Evolutionary conservation across 2,113 vertebrate species (phyloP).

Genomic region (Ptyas mucosa): DNA sequence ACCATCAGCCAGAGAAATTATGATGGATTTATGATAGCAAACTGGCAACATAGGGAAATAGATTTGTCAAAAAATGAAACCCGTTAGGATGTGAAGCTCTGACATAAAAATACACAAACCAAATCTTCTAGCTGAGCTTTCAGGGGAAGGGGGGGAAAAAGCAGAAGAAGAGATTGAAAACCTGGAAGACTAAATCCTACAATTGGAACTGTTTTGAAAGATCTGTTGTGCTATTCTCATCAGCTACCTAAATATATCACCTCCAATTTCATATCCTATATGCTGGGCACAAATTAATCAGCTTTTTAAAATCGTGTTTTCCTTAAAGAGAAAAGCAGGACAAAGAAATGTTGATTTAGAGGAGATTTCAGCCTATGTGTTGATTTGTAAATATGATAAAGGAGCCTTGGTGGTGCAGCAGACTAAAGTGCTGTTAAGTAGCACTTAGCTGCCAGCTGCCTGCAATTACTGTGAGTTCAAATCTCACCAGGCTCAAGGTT

Average conservation of each 20-base stretch:
- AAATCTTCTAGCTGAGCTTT: conserved; percentile 21
- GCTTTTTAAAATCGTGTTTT: too few relatives aligned
- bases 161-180: background rate
- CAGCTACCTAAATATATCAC: background rate
- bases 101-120: conserved; percentile 43
- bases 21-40: conserved; percentile 61
- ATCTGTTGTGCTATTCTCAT: background rate
- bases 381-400: background rate
- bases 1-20: conserved; percentile 57
- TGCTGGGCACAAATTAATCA: background rate
- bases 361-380: background rate
- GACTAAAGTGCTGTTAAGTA: too few relatives aligned
- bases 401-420: too few relatives aligned
- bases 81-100: conserved; percentile 49
- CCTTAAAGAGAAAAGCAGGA: background rate
- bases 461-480: too few relatives aligned
- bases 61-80: conserved; percentile 60
- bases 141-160: background rate
- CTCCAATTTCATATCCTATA: background rate
- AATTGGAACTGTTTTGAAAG: background rate
- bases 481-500: too few relatives aligned
- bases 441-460: too few relatives aligned
- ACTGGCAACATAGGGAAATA: conserved; percentile 48
- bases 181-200: background rate
- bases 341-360: background rate